phyloP scores from a whole-genome alignment of 2,113 vertebrate genomes.

The Murina feae region DNA sequence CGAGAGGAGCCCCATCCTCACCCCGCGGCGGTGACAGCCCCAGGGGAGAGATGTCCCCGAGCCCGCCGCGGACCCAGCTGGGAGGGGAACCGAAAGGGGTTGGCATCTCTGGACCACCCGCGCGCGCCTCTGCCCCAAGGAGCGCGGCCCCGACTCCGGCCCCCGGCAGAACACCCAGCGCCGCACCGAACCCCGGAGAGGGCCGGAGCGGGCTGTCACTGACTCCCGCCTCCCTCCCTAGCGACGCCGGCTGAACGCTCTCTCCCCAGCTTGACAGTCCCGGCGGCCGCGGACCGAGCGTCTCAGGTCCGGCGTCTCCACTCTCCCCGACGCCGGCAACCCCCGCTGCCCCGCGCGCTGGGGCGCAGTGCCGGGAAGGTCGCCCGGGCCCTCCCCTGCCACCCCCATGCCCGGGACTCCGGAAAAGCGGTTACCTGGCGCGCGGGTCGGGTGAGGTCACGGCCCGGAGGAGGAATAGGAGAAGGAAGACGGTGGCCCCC shows the following conservation, averaged over 20 bases:
- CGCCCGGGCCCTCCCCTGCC: not conserved
- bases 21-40: not conserved
- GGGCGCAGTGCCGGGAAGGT: not conserved
- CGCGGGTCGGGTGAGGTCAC: not conserved
- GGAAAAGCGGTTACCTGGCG: conserved; percentile 29
- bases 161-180: not conserved
- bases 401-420: not conserved
- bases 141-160: not conserved
- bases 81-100: not conserved
- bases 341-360: not conserved
- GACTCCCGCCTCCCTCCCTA: not conserved
- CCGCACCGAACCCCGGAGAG: not conserved
- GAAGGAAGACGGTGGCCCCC: conserved; percentile 24
- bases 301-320: not conserved
- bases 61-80: not conserved
- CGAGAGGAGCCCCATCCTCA: not conserved
- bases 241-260: not conserved
- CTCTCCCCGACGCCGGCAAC: not conserved
- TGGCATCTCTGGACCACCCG: not conserved
- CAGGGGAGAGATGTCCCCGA: not conserved
- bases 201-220: conserved; percentile 34
- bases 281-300: not conserved
- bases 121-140: not conserved
- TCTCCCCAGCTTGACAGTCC: not conserved
- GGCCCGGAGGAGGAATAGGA: not conserved